These are phyloP conservation scores for Cyclophora punctaria DNA, from an alignment of 2,888 invertebrate species.

Conservation along the genomic window DNA sequence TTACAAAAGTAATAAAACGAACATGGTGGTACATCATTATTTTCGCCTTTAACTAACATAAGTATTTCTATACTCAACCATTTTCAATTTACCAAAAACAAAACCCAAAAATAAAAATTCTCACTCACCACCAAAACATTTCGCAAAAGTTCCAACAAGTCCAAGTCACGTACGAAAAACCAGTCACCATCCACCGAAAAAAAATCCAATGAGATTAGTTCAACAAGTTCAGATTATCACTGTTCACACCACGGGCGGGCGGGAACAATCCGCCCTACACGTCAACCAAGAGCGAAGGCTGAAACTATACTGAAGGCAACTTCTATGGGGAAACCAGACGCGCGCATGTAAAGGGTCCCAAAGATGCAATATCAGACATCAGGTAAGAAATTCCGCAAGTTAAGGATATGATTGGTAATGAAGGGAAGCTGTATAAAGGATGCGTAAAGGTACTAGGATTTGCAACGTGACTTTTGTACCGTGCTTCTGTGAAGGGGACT, in stretches of 20 bases:
- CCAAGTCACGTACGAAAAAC: no score
- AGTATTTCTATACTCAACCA: no score
- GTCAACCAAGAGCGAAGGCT: slow-evolving; percentile 38
- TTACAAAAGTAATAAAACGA: no score
- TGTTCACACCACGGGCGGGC: slow-evolving; percentile 26
- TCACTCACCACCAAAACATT: no score
- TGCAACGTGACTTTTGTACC: no score
- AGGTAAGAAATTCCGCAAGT: slow-evolving; percentile 36
- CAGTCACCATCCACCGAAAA: not conserved
- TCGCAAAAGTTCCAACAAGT: no score
- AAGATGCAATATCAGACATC: slow-evolving; percentile 40
- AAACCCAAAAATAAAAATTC: no score
- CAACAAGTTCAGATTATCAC: slow-evolving; percentile 29
- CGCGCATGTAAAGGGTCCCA: slow-evolving; percentile 6
- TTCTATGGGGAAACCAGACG: not conserved
- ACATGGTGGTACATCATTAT: no score
- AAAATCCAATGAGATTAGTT: slow-evolving; percentile 11
- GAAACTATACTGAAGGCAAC: slow-evolving; percentile 61
- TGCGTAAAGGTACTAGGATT: no score
- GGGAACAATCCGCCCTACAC: slow-evolving; percentile 44
- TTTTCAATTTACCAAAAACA: no score
- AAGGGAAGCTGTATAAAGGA: slow-evolving; percentile 7
- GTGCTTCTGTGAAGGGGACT: no score
- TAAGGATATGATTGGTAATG: slow-evolving; percentile 22
- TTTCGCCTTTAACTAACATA: no score